Percentiles rank a stretch among this genome's conserved stretches.
These are phyloP conservation scores for Gibbula magus DNA, from an alignment of 2,888 invertebrate genomes.

Conservation along the genomic window DNA sequence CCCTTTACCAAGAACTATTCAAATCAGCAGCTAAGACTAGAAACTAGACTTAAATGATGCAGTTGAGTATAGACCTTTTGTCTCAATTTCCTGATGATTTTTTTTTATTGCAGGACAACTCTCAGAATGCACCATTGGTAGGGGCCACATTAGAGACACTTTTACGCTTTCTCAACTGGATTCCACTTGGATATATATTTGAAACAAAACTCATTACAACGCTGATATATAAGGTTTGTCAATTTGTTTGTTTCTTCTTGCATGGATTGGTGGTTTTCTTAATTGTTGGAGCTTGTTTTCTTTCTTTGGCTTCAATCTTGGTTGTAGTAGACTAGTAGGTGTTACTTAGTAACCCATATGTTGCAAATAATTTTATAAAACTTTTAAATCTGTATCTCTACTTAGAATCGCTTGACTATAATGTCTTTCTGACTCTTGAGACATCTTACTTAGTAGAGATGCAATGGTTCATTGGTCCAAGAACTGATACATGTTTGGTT, in stretches of 20 bases:
- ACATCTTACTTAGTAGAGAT: too few relatives aligned
- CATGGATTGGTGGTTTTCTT: not conserved
- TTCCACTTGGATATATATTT: slow-evolving; percentile 99
- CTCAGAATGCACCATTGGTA: slow-evolving; percentile 96
- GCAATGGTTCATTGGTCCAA: too few relatives aligned
- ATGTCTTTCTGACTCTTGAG: too few relatives aligned
- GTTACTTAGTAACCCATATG: too few relatives aligned
- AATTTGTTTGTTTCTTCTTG: not conserved
- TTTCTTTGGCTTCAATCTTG: not conserved
- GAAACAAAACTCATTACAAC: slow-evolving; percentile 97
- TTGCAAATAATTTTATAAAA: too few relatives aligned
- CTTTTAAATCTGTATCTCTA: too few relatives aligned
- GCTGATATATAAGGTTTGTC: slow-evolving; percentile 85
- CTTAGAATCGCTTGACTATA: too few relatives aligned
- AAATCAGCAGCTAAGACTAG: not conserved
- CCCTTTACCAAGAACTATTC: too few relatives aligned
- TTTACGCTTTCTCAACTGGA: slow-evolving; percentile 98
- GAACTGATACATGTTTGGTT: too few relatives aligned
- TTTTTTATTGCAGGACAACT: slow-evolving; percentile 83
- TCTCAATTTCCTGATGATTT: not conserved
- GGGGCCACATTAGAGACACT: slow-evolving; percentile 97
- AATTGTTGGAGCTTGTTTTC: not conserved
- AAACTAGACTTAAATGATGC: not conserved
- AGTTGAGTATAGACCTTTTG: too few relatives aligned
- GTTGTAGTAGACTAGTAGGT: not conserved